Evolutionary conservation across 2,888 invertebrate genomes (phyloP), one percentile per base, ranked within the genome.

Genomic region (Argynnis bischoffii): DNA sequence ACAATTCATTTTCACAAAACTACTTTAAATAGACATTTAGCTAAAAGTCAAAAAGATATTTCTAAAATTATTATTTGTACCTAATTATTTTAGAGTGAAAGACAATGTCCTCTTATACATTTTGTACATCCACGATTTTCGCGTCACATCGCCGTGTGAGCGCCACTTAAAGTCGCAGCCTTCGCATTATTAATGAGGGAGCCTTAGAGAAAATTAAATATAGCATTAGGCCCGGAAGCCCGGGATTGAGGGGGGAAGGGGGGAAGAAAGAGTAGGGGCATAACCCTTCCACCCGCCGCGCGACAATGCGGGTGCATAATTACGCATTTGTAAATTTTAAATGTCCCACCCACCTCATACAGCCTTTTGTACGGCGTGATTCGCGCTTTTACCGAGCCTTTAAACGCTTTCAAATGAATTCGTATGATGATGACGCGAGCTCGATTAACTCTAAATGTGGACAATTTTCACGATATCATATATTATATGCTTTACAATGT

Each of bases 161-260:
- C 92, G 90, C 88, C 92, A 91, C 92, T 92, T 92, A 88, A 91
- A 92, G 92, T 92, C 89, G 89, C 87, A 89, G 86, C 87, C 86
- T 89, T 88, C 90, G 86, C 87, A 90, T 90, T 92, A 92, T 92
- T 92, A 92, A 92, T 92, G 92, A 92, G 91, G 84, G 90, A 90
- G 92, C 89, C 92, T 92, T 92, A 91, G 90, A 91, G 90, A 92
- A 92, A 92, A 92, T 92, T 92, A 92, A 92, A 92, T 92, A 92
- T 92, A 92, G 92, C 92, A 92, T 92, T 92, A 92, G 92, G 88
- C 89, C 85, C 90, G 91, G 91, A 90, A 90, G 87, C 90, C 83
- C 82, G 85, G 88, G 85, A 83, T 85, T 82, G 82, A 77, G 81
- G 82, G 80, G 81, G 82, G 73, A 63, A 75, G 77, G 78, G 79